Evolutionary conservation across 1,140 invertebrate species (phyloP).

Genomic region (Drosophila nigrodunni): DNA sequence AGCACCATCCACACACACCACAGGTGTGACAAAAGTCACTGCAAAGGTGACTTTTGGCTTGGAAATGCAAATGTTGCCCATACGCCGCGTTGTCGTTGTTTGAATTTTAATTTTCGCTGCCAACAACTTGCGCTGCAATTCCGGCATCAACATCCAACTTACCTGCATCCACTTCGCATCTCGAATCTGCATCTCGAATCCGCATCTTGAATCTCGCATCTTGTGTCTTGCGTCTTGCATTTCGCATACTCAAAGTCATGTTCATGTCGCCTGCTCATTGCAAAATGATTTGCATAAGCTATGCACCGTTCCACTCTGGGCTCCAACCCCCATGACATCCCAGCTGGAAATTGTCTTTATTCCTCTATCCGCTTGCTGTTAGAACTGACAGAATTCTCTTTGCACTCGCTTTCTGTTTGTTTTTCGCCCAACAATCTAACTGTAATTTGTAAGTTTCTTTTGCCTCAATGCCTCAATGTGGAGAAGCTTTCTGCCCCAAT

Average conservation of each 20-base stretch:
- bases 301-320: constrained; percentile 4
- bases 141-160: constrained; percentile 6
- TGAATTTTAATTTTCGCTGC: constrained; percentile 76
- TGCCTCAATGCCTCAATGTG: background rate
- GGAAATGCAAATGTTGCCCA: constrained; percentile 76
- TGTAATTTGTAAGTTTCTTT: constrained; percentile 61
- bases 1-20: constrained; percentile 39
- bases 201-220: constrained; percentile 11
- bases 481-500: constrained; percentile 14
- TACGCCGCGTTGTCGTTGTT: constrained; percentile 68
- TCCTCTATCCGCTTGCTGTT: constrained; percentile 7
- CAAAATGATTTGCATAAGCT: constrained; percentile 80
- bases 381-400: constrained; percentile 10
- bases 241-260: constrained; percentile 66
- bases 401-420: constrained; percentile 41
- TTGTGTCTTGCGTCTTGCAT: constrained; percentile 25
- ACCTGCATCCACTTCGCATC: constrained; percentile 29
- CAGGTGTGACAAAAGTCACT: constrained; percentile 78
- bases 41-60: constrained; percentile 58
- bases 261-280: constrained; percentile 65
- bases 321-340: background rate
- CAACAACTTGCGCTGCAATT: constrained; percentile 66
- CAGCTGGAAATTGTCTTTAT: constrained; percentile 50
- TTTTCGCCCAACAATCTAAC: constrained; percentile 59
- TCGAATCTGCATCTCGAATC: constrained; percentile 26